Base-by-base conservation (phyloP, 2,113 vertebrate species). In the Camelus dromedarius region DNA sequence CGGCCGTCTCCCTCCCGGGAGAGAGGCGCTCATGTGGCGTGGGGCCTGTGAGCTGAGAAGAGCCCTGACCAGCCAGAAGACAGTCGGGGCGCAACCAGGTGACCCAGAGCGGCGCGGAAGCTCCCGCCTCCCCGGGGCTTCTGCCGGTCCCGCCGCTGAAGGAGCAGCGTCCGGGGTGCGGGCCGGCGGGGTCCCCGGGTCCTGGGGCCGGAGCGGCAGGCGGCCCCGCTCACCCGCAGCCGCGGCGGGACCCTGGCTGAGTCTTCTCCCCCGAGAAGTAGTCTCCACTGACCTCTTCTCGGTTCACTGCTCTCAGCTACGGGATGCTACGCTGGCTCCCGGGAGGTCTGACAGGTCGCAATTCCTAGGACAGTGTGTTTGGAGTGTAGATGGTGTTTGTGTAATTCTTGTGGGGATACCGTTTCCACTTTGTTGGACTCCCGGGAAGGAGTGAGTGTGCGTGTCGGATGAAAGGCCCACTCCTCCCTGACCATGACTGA, bases 71-170 rank as follows among this genome's bases (percentile, higher is more conserved):
- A 38, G 24, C 62, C 32, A n/a, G 35, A 11, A 46, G 22, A 28
- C n/a, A 26, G 3, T 56, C 32, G n/a, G 0, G 0, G 35, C 19
- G 22, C 0, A 42, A 42, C 38, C 38, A 42, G 5, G 38, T 42
- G 38, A 42, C 38, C 38, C 38, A 42, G 6, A 32, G 1, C 30
- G 3, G 30, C 24, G 19, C 56, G 16, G 77, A 50, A 24, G 16
- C 0, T 15, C 6, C 30, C 2, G 62, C 30, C 32, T 46, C 30
- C 12, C 26, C 82, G n/a, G 18, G 35, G 80, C 6, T 24, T 46
- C 24, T 32, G 48, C 22, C 8, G 1, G 46, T 20, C 13, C 50
- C 5, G 8, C 6, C 8, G 14, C 67, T 42, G 50, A 58, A 20
- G 22, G n/a, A 28, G 6, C 48, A 19, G 46, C 52, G 22, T 22